phyloP scores from a whole-genome alignment of 2,888 invertebrate genomes.

The Latrodectus elegans region DNA sequence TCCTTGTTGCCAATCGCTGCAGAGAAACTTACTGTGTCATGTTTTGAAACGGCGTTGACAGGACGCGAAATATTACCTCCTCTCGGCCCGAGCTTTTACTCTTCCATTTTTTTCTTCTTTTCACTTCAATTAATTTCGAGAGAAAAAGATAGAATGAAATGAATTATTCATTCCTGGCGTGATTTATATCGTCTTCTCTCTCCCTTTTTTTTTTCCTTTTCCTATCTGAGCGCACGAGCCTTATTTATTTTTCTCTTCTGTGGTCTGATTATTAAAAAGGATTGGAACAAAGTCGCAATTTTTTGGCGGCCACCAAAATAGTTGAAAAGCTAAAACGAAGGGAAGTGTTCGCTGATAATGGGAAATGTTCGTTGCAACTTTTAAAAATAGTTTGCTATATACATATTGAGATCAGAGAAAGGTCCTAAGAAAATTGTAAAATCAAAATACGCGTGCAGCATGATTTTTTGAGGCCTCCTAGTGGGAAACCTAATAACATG shows the following conservation, averaged over 20 bases:
- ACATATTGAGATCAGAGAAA: no score
- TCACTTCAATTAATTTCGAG: constrained; percentile 65
- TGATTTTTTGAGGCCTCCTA: no score
- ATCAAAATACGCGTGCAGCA: no score
- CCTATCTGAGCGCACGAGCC: background rate
- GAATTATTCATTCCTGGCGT: constrained; percentile 62
- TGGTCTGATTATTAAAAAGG: constrained; percentile 10
- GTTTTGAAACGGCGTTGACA: constrained; percentile 65
- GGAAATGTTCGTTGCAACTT: no score
- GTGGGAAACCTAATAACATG: no score
- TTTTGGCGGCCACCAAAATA: background rate
- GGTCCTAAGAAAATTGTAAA: no score
- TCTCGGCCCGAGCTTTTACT: background rate
- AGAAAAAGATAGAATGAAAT: constrained; percentile 54
- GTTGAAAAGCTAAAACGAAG: no score
- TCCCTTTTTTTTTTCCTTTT: constrained; percentile 2
- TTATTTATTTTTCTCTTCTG: constrained; percentile 11
- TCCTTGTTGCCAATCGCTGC: background rate
- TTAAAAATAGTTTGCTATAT: no score
- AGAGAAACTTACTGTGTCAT: constrained; percentile 55
- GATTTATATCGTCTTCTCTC: constrained; percentile 38
- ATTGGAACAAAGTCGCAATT: background rate
- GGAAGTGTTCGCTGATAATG: no score
- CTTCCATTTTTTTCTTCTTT: constrained; percentile 10
- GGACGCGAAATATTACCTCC: constrained; percentile 62